Percentiles rank a stretch among this genome's conserved stretches.
Conservation (phyloP, 2,797 vertebrate genomes). For the Morus bassanus region DNA sequence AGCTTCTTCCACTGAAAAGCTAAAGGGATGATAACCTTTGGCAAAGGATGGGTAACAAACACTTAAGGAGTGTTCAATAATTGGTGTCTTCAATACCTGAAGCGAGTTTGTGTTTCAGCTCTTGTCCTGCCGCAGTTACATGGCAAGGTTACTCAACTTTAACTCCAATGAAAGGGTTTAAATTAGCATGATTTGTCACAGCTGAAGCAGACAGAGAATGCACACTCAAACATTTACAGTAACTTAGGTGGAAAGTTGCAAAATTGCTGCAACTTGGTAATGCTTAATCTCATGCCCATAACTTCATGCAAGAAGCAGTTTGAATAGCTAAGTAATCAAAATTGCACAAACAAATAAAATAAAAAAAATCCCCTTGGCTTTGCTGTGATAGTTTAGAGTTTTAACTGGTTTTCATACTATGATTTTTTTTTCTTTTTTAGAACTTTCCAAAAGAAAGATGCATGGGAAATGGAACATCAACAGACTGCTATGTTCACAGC, state of each 20-base stretch:
- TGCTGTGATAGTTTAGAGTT: not conserved
- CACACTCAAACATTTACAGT: not conserved
- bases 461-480: not conserved
- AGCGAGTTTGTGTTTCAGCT: not conserved
- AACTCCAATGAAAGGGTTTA: not conserved
- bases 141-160: not conserved
- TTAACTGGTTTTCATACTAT: not conserved
- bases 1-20: not conserved
- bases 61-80: not conserved
- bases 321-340: not conserved
- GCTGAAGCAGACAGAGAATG: not conserved
- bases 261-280: not conserved
- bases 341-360: not conserved
- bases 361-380: not conserved
- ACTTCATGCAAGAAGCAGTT: not conserved
- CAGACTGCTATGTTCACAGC: not conserved
- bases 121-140: not conserved
- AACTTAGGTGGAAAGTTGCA: not conserved
- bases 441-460: not conserved
- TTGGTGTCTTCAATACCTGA: not conserved
- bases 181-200: not conserved
- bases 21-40: not conserved
- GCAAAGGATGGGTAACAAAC: not conserved
- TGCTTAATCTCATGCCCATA: not conserved
- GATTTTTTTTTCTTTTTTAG: constrained; percentile 13